A percentile compares a stretch with the other conserved stretches of the same genome.
phyloP scores from a whole-genome alignment of 2,888 invertebrate species.

The Hololepta plana region DNA sequence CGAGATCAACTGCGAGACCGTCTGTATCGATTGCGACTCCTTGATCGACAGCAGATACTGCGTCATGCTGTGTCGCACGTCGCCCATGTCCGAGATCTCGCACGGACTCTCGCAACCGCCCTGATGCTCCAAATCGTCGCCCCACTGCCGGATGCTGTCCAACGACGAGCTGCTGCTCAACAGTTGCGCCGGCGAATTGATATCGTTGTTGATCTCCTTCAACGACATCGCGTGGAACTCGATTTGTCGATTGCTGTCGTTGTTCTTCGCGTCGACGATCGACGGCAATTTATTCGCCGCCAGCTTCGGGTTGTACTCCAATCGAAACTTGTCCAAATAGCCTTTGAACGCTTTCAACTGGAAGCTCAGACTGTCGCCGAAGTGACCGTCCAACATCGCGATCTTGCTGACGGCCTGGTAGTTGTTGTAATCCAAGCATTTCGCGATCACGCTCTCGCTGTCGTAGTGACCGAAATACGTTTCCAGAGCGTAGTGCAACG shows the following conservation, averaged over 20 bases:
- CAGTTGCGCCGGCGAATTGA: conserved; percentile 19
- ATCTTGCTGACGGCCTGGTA: conserved; percentile 26
- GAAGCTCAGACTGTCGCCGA: conserved; percentile 25
- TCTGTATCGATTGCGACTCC: conserved; percentile 17
- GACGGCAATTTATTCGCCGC: conserved; percentile 6
- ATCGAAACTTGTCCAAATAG: conserved; percentile 18
- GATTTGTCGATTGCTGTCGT: conserved; percentile 11
- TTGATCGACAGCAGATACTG: conserved; percentile 24
- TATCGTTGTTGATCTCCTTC: conserved; percentile 2
- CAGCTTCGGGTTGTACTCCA: conserved; percentile 13
- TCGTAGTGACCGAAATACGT: conserved; percentile 25
- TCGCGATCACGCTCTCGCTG: conserved; percentile 20
- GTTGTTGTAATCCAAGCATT: conserved; percentile 22
- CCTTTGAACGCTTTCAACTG: conserved; percentile 23
- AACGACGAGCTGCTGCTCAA: conserved; percentile 25
- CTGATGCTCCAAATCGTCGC: conserved; percentile 25
- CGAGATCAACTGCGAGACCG: conserved; percentile 18
- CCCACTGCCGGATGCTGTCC: conserved; percentile 27
- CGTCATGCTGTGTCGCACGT: conserved; percentile 22
- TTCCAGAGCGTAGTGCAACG: conserved; percentile 24
- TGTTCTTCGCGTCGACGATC: conserved; percentile 8
- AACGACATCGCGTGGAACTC: conserved; percentile 12
- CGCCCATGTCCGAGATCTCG: conserved; percentile 19
- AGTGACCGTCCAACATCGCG: conserved; percentile 24
- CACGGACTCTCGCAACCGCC: conserved; percentile 27